These are phyloP conservation scores for Rhadina sibilatrix DNA, from an alignment of 2,113 vertebrate genomes.

Conservation along the genomic window DNA sequence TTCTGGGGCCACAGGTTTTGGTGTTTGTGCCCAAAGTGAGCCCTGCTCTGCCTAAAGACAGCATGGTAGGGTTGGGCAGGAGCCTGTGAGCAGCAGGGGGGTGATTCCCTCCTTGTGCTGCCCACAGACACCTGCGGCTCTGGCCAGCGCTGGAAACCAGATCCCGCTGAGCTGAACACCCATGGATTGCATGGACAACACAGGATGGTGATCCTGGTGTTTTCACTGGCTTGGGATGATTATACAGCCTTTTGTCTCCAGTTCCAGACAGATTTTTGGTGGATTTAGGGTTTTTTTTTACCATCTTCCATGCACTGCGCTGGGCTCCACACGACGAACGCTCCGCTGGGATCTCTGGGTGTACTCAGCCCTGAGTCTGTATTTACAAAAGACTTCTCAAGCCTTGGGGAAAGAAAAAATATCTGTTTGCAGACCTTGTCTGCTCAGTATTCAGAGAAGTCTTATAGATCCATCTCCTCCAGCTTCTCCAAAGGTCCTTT, in stretches of 20 bases:
- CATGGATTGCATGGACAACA: fast-evolving
- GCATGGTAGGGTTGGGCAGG: background rate
- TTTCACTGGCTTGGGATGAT: background rate
- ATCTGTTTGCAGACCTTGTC: background rate
- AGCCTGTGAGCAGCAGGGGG: background rate
- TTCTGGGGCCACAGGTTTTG: fast-evolving
- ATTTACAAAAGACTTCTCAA: background rate
- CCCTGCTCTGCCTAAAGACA: background rate
- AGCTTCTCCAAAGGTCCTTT: background rate
- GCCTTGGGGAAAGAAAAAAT: background rate
- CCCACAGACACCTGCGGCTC: background rate
- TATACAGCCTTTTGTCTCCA: background rate
- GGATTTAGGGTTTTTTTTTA: background rate
- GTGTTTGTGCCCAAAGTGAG: background rate
- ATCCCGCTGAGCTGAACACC: background rate
- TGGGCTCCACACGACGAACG: background rate
- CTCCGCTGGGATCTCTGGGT: background rate
- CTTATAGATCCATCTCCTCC: background rate
- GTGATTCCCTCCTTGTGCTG: fast-evolving
- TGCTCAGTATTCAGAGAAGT: background rate
- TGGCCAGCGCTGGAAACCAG: background rate
- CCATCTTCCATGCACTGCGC: fast-evolving
- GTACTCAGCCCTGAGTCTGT: background rate
- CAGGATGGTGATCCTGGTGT: background rate
- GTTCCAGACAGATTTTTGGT: conserved; percentile 6